phyloP scores from a whole-genome alignment of 2,797 vertebrate genomes.

The Gastrophryne carolinensis region DNA sequence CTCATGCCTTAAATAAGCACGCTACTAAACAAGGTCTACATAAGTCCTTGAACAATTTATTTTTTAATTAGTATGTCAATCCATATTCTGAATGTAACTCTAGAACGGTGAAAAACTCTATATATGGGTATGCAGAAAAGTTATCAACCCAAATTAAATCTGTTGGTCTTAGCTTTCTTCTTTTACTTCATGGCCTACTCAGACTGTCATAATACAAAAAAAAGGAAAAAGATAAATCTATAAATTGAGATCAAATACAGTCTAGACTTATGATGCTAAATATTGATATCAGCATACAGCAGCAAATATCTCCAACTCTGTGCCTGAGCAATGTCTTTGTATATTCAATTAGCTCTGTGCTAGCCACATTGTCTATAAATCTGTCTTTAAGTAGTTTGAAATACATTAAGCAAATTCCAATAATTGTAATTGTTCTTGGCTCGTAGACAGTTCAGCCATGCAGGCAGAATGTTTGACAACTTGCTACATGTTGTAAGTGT shows the following conservation, averaged over 20 bases:
- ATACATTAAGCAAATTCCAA: constrained; percentile 41
- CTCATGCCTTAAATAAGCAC: too few relatives aligned
- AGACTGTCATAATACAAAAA: neutral
- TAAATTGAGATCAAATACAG: neutral
- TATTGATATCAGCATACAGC: neutral
- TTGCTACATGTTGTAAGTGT: constrained; percentile 53
- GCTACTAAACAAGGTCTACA: too few relatives aligned
- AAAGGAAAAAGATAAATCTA: constrained; percentile 16
- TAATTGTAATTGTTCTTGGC: constrained; percentile 40
- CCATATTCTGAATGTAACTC: neutral
- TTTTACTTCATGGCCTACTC: neutral
- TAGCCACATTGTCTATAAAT: constrained; percentile 34
- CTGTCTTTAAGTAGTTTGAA: constrained; percentile 40
- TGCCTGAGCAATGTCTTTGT: constrained; percentile 6
- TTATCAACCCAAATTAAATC: neutral
- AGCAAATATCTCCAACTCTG: neutral
- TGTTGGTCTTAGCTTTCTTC: neutral
- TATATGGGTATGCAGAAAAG: neutral
- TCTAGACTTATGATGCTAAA: neutral
- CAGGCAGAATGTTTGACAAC: constrained; percentile 50
- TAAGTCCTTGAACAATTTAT: too few relatives aligned
- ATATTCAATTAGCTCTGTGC: constrained; percentile 36
- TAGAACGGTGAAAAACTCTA: neutral
- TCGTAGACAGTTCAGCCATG: constrained; percentile 25
- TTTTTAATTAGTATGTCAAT: neutral